Base-by-base conservation (phyloP, 1,140 invertebrate species). In the Sycophaga agraensis region DNA sequence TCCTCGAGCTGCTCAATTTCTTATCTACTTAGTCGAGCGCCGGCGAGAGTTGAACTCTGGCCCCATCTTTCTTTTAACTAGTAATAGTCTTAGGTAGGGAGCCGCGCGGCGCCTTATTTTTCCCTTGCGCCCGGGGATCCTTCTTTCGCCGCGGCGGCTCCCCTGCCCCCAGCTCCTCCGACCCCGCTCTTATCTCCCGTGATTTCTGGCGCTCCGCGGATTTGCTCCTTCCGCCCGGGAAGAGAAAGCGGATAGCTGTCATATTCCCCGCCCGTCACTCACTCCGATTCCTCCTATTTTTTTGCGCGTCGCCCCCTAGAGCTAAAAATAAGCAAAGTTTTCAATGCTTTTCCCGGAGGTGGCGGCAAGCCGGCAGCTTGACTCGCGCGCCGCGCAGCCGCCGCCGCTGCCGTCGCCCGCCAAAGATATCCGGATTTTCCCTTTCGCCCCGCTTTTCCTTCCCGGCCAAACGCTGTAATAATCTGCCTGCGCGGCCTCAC, bases 51-150 rank as follows among this genome's bases (percentile, higher is more conserved):
- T 7, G 31, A 34, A n/a, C 2, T 3, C 28, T 45, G 24, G 5
- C 19, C 31, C 57, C 39, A 34, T 53, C 28, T 46, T 43, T 53
- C 58, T 53, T 53, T 53, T 53, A 60, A 53, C 48, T 53, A 53
- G 49, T 46, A 60, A 53, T 53, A 53, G 40, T 45, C 39, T 53
- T 45, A 51, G 4, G 4, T 11, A 14, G 12, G 14, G 22, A n/a
- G 14, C 35, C n/a, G n/a, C n/a, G n/a, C n/a, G n/a, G n/a, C n/a
- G 7, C 28, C 39, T 42, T 42, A 59, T 42, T 40, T 59, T 51
- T 49, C 14, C 56, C 49, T 58, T 45, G n/a, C n/a, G n/a, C n/a
- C n/a, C n/a, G n/a, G n/a, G n/a, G n/a, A n/a, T n/a, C n/a, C n/a
- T n/a, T n/a, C n/a, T n/a, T n/a, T n/a, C n/a, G n/a, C n/a, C n/a